A percentile compares a stretch with the other conserved stretches of the same genome.
Conservation (phyloP, 2,113 vertebrate genomes). For the Rhinopomastus cyanomelas region DNA sequence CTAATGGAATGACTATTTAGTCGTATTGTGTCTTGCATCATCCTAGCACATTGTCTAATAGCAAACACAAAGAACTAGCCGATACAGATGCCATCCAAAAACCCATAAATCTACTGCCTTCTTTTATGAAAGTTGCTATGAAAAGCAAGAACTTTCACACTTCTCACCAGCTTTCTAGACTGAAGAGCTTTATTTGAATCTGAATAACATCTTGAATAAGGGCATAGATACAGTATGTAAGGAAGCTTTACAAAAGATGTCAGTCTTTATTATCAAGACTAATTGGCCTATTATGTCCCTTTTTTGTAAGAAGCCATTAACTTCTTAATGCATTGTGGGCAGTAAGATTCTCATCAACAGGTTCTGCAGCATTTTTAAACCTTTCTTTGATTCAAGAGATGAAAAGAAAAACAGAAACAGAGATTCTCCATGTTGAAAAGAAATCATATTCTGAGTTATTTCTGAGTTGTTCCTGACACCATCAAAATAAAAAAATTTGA, state of each 20-base stretch:
- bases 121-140: not conserved
- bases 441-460: not conserved
- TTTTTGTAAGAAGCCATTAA: slow-evolving; percentile 1
- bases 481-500: not conserved
- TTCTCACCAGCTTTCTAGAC: not conserved
- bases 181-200: not conserved
- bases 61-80: not conserved
- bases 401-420: not conserved
- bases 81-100: not conserved
- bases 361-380: not conserved
- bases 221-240: not conserved
- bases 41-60: not conserved
- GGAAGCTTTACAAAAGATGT: not conserved
- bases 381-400: not conserved
- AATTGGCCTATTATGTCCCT: not conserved
- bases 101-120: not conserved
- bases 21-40: not conserved
- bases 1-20: not conserved
- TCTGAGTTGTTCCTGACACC: not conserved
- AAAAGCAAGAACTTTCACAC: not conserved
- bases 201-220: not conserved
- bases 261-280: not conserved
- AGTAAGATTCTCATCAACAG: not conserved
- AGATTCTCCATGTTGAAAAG: not conserved
- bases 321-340: not conserved